Conservation (phyloP, 2,888 invertebrate genomes). For the Nymphalis polychloros region DNA sequence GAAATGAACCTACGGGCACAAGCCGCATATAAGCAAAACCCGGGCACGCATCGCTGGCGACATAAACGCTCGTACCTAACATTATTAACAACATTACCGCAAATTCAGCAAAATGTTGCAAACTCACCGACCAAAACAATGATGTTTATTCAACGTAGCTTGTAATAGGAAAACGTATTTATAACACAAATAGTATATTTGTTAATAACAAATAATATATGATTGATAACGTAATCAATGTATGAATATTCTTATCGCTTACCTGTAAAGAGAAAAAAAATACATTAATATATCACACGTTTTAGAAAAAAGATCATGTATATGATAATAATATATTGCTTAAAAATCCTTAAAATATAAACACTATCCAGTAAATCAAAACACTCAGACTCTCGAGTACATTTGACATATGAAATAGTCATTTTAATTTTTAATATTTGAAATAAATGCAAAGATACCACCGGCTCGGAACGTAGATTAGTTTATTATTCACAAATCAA, state of each 20-base stretch:
- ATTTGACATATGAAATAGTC: no score
- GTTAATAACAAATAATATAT: no score
- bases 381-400: no score
- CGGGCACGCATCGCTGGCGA: conserved; percentile 38
- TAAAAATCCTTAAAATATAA: no score
- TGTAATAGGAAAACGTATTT: background rate
- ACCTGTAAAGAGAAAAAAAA: conserved; percentile 31
- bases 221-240: background rate
- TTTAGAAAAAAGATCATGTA: background rate
- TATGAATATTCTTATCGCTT: conserved; percentile 10
- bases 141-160: conserved; percentile 30
- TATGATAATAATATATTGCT: no score
- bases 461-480: no score
- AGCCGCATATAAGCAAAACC: conserved; percentile 17
- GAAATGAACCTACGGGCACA: conserved; percentile 25
- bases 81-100: conserved; percentile 22
- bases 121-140: conserved; percentile 25
- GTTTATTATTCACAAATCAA: no score
- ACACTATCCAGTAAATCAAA: no score
- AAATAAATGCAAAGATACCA: no score
- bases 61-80: conserved; percentile 31
- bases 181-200: background rate
- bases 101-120: conserved; percentile 44
- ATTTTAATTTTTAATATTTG: no score
- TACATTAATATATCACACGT: background rate